A percentile compares a stretch with the other conserved stretches of the same genome.
These are phyloP conservation scores for Celastrina argiolus DNA, from an alignment of 2,888 invertebrate species.

Conservation along the genomic window DNA sequence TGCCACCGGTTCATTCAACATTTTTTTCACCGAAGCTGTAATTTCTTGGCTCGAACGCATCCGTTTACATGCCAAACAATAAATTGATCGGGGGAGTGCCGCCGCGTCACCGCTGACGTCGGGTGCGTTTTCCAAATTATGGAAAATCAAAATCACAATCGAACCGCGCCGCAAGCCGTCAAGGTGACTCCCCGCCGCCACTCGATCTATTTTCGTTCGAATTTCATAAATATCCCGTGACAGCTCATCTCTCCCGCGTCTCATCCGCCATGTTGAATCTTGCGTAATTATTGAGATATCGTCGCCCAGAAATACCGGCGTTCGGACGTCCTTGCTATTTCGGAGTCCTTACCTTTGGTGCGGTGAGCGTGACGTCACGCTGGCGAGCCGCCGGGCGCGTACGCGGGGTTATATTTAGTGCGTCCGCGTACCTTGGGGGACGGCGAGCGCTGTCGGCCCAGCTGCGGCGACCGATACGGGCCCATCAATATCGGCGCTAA, in stretches of 20 bases:
- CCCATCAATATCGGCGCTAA: slow-evolving; percentile 73
- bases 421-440: slow-evolving; percentile 61
- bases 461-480: slow-evolving; percentile 66
- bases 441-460: slow-evolving; percentile 41
- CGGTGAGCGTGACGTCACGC: slow-evolving; percentile 71
- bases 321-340: slow-evolving; percentile 72
- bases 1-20: slow-evolving; percentile 74
- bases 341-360: slow-evolving; percentile 70
- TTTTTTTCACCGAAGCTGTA: slow-evolving; percentile 72
- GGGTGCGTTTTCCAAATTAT: slow-evolving; percentile 61
- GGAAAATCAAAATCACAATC: slow-evolving; percentile 49
- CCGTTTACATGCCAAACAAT: slow-evolving; percentile 79
- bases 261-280: slow-evolving; percentile 56
- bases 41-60: slow-evolving; percentile 78
- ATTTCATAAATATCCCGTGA: slow-evolving; percentile 78
- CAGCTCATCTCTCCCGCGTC: slow-evolving; percentile 74
- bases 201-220: slow-evolving; percentile 73
- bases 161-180: slow-evolving; percentile 66
- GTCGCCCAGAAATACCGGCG: slow-evolving; percentile 45
- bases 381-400: slow-evolving; percentile 75
- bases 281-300: slow-evolving; percentile 62
- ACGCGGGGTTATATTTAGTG: slow-evolving; percentile 55
- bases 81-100: slow-evolving; percentile 78
- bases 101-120: slow-evolving; percentile 66
- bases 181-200: slow-evolving; percentile 76